Evolutionary conservation across 2,888 invertebrate species (phyloP).

Genomic region (Asteroscopus sphinx): DNA sequence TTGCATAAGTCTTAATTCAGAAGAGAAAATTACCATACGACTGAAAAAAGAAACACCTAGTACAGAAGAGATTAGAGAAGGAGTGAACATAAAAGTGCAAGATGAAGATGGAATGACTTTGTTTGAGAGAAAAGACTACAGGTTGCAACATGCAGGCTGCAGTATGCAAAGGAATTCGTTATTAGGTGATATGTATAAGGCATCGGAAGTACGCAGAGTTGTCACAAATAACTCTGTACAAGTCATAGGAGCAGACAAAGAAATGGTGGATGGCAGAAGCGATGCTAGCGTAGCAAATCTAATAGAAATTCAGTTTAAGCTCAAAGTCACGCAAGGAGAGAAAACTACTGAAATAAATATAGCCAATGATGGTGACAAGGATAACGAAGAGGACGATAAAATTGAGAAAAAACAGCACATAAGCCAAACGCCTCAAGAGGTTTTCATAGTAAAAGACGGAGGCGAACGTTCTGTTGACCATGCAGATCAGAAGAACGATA

Average conservation of each 20-base stretch:
- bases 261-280: conserved; percentile 57
- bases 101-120: conserved; percentile 75
- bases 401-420: conserved; percentile 30
- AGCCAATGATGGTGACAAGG: conserved; percentile 56
- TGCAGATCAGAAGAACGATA: conserved; percentile 69
- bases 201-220: conserved; percentile 66
- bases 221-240: conserved; percentile 59
- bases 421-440: conserved; percentile 60
- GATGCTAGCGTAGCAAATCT: conserved; percentile 69
- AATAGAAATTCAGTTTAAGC: conserved; percentile 78
- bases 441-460: conserved; percentile 66
- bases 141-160: conserved; percentile 40
- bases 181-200: conserved; percentile 67
- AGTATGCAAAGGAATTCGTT: conserved; percentile 46
- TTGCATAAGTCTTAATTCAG: conserved; percentile 61
- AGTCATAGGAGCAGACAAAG: conserved; percentile 53
- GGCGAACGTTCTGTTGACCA: conserved; percentile 49
- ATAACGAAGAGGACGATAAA: conserved; percentile 36
- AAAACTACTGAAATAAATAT: conserved; percentile 70
- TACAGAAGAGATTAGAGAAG: conserved; percentile 71
- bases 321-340: conserved; percentile 74
- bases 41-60: conserved; percentile 66
- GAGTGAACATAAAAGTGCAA: conserved; percentile 70
- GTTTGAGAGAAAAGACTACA: conserved; percentile 75
- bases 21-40: conserved; percentile 68